These are phyloP conservation scores for Drosophila vallismaia DNA, from an alignment of 2,888 invertebrate genomes.

Conservation along the genomic window DNA sequence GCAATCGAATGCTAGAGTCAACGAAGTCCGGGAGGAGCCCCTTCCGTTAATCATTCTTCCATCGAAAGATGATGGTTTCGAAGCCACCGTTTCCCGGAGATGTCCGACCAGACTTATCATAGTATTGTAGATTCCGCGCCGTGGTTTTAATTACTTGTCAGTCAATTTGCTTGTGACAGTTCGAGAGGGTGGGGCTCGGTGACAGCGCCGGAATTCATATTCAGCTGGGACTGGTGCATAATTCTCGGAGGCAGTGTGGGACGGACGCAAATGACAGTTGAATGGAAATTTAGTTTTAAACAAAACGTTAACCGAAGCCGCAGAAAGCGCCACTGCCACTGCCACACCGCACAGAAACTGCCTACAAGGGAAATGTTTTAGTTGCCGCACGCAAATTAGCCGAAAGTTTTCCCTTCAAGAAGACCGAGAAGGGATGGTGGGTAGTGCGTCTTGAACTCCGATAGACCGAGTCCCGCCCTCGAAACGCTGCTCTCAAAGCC, in stretches of 20 bases:
- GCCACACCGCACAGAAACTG: slow-evolving; percentile 13
- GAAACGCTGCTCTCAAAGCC: slow-evolving; percentile 37
- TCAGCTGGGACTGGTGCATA: slow-evolving; percentile 33
- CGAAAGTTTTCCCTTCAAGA: slow-evolving; percentile 54
- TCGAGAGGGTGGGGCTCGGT: not conserved
- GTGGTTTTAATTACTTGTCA: slow-evolving; percentile 73
- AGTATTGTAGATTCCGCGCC: slow-evolving; percentile 18
- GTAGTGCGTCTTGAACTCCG: slow-evolving; percentile 54
- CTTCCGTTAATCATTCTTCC: not conserved
- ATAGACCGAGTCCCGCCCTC: slow-evolving; percentile 41
- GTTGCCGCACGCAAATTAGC: slow-evolving; percentile 72
- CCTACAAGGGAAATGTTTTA: slow-evolving; percentile 64
- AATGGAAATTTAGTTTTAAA: slow-evolving; percentile 70
- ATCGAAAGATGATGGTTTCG: not conserved
- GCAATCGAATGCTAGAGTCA: slow-evolving; percentile 16
- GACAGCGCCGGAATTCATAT: slow-evolving; percentile 54
- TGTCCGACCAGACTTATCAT: slow-evolving; percentile 18
- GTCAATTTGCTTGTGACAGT: slow-evolving; percentile 48
- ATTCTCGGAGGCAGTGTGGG: not conserved
- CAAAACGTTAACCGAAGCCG: slow-evolving; percentile 43
- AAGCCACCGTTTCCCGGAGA: not conserved
- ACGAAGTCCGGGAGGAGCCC: not conserved
- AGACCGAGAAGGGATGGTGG: slow-evolving; percentile 4
- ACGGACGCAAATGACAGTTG: slow-evolving; percentile 70
- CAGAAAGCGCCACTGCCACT: slow-evolving; percentile 1